Base-by-base conservation (phyloP, 2,888 invertebrate genomes). In the Andrena chrysosceles region DNA sequence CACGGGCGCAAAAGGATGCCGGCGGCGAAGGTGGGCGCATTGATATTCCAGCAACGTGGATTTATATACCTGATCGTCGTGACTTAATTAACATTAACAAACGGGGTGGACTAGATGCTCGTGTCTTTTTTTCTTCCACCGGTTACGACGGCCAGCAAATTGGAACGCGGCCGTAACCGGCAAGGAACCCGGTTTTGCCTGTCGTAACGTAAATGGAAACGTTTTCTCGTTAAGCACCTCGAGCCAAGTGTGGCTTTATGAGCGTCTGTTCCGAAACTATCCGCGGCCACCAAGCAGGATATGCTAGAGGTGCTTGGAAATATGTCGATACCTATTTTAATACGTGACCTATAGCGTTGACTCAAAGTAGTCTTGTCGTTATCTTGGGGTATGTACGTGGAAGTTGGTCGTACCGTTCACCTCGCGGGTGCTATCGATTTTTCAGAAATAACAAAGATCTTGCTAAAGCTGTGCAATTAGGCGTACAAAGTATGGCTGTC, bases 21-120 rank as follows among this genome's bases (percentile, higher is more conserved):
- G 33, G 26, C 7, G 29, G 31, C 26, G 20, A 67, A 71, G 42
- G 42, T 60, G 29, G n/a, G 1, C 52, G 20, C 71, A 71, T 77
- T 71, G 60, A 62, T 60, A 67, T 77, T 80, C 80, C 42, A 33
- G 42, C 52, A 48, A 48, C 71, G 66, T 49, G 33, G 33, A 68
- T 56, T 26, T 42, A 56, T 66, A 31, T 26, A 42, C 42, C 35
- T 33, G 70, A 10, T 35, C 3, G 42, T 10, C 59, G 67, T 48
- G 62, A 67, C 67, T 71, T 56, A 71, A 80, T 80, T 71, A 71
- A 80, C 78, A 56, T 77, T 66, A 77, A 66, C 66, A 42, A 52
- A 42, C 42, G 26, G 59, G 60, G 29, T 33, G n/a, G 10, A 35
- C n/a, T 16, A 33, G 7, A 31, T 16, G 1, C 23, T 0, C 5